Evolutionary conservation across 2,113 vertebrate genomes (phyloP), one percentile per base, ranked within the genome.

Genomic region (Picathartes gymnocephalus): DNA sequence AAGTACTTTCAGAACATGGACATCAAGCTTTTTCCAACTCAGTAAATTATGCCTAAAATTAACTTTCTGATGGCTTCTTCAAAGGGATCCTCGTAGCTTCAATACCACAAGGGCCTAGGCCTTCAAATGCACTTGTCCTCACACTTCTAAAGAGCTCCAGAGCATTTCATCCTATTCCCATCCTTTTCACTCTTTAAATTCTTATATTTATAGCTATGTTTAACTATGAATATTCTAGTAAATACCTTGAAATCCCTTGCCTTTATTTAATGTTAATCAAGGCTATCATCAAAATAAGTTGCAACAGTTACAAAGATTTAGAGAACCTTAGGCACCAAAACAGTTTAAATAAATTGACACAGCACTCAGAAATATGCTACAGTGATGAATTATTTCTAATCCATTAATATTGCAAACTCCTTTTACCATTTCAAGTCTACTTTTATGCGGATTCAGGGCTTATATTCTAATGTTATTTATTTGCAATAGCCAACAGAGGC

Each of bases 361-460:
- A 60, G 64, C 28, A 84, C 69, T 88, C 65, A 64, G 84, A 83
- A 94, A 84, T 62, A 73, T 37, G 15, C 39, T 89, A 54, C 24
- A 74, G 81, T 51, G 62, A 68, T 91, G 11, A 92, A 90, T 95
- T 96, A 86, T 89, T 90, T 88, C 95, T 92, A 79, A 69, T 79
- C 19, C 53, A 89, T 92, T 89, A 86, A 95, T 91, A 91, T 44
- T 87, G 35, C 53, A 94, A 92, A 64, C 20, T 64, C 44, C 23
- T 93, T 91, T 92, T 72, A 89, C 65, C 45, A 81, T 78, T 95
- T 79, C 80, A 89, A 78, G 69, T 40, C 72, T 89, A 71, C 68
- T 93, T 93, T 92, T 48, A 24, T 56, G 80, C 24, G 65, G 30
- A 92, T 90, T 72, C 35, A 53, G 48, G 57, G 40, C 18, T 92